A percentile compares a stretch with the other conserved stretches of the same genome.
phyloP scores from a whole-genome alignment of 2,797 vertebrate species.

The Austrolebias charrua region DNA sequence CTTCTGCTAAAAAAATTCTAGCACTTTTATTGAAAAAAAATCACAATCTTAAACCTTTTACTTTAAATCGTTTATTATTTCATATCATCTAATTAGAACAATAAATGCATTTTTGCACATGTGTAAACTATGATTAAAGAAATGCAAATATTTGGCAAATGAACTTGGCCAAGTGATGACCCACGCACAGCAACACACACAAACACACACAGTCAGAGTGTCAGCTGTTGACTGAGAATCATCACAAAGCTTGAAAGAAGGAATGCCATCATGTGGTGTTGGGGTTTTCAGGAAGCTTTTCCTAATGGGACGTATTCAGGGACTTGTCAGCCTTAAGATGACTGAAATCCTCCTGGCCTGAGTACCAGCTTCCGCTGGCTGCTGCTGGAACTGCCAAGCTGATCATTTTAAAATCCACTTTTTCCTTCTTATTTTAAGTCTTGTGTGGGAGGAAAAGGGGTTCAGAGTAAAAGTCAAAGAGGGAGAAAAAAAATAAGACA shows the following conservation, averaged over 20 bases:
- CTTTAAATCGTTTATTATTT: no score
- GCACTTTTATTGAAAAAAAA: no score
- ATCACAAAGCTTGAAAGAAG: slow-evolving; percentile 75
- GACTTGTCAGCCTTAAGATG: slow-evolving; percentile 79
- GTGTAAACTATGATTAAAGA: background rate
- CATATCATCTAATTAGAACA: no score
- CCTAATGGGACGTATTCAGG: slow-evolving; percentile 79
- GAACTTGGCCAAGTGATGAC: slow-evolving; percentile 25
- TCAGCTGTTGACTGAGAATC: slow-evolving; percentile 64
- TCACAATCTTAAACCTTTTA: no score
- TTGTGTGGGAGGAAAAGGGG: slow-evolving; percentile 53
- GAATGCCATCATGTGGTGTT: slow-evolving; percentile 69
- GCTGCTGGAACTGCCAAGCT: slow-evolving; percentile 66
- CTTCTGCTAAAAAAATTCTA: no score
- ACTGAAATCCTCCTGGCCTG: slow-evolving; percentile 77
- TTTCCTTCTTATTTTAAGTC: slow-evolving; percentile 25
- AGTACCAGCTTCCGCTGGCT: slow-evolving; percentile 66
- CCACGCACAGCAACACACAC: slow-evolving; percentile 31
- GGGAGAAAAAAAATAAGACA: slow-evolving; percentile 57
- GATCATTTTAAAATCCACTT: slow-evolving; percentile 72
- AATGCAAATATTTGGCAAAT: slow-evolving; percentile 11
- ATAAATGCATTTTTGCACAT: background rate
- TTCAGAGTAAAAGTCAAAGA: slow-evolving; percentile 45
- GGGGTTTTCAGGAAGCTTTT: slow-evolving; percentile 73
- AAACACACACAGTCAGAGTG: slow-evolving; percentile 56